phyloP scores from a whole-genome alignment of 2,797 vertebrate genomes.

The Coreius guichenoti region DNA sequence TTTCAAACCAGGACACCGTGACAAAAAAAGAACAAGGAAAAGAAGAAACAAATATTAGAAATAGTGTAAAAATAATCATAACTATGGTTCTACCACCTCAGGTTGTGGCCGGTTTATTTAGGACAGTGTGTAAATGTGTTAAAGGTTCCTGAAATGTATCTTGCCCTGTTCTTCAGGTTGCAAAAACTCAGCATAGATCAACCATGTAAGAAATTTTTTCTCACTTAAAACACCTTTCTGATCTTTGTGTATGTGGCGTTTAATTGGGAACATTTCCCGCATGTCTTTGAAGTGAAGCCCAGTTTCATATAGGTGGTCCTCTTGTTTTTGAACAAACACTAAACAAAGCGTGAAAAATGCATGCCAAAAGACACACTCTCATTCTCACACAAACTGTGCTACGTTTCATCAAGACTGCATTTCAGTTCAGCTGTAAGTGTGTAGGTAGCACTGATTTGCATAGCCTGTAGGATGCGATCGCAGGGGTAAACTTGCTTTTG shows the following conservation, averaged over 20 bases:
- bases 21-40: too few relatives aligned
- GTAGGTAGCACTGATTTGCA: slow-evolving; percentile 54
- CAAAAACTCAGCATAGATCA: slow-evolving; percentile 5
- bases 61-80: not conserved
- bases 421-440: slow-evolving; percentile 25
- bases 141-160: not conserved
- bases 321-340: slow-evolving; percentile 71
- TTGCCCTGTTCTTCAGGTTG: not conserved
- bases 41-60: not conserved
- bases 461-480: slow-evolving; percentile 57
- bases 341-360: slow-evolving; percentile 76
- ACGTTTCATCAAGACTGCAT: slow-evolving; percentile 44
- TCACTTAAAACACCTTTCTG: slow-evolving; percentile 32
- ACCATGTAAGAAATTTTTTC: slow-evolving; percentile 18
- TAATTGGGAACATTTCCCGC: slow-evolving; percentile 43
- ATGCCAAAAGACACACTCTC: slow-evolving; percentile 34
- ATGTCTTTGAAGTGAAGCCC: slow-evolving; percentile 56
- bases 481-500: slow-evolving; percentile 24
- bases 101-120: not conserved
- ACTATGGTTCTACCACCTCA: not conserved
- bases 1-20: not conserved
- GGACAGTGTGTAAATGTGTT: too few relatives aligned
- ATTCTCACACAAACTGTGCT: slow-evolving; percentile 33
- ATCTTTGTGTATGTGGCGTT: slow-evolving; percentile 26
- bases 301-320: slow-evolving; percentile 75